A percentile compares a stretch with the other conserved stretches of the same genome.
Evolutionary conservation across 2,113 vertebrate species (phyloP).

Genomic region (Indicator indicator): DNA sequence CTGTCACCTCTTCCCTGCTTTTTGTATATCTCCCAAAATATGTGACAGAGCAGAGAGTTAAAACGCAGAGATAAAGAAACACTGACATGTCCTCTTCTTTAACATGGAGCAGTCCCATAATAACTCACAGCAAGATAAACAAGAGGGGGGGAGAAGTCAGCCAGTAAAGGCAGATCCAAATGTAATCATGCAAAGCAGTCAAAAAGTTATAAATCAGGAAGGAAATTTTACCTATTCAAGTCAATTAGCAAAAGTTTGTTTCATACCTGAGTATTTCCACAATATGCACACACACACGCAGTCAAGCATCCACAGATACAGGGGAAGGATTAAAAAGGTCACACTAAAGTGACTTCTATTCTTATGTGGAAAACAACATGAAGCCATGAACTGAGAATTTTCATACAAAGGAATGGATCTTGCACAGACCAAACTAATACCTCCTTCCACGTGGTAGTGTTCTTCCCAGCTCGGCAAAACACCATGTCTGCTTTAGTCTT

Average conservation of each 20-base stretch:
- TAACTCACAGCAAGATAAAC: conserved; percentile 36
- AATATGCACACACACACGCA: background rate
- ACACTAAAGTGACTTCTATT: background rate
- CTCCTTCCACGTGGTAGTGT: conserved; percentile 17
- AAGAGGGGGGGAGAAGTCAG: background rate
- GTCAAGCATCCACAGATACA: background rate
- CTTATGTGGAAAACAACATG: conserved; percentile 20
- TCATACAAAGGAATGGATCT: background rate
- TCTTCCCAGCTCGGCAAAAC: conserved; percentile 11
- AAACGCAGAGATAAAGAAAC: background rate
- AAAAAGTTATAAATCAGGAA: background rate
- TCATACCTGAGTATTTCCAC: background rate
- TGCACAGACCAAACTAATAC: background rate
- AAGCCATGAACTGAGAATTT: background rate
- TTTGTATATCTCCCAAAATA: background rate
- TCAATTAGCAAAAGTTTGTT: background rate
- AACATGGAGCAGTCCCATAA: background rate
- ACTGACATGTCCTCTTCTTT: conserved; percentile 27
- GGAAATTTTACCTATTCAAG: background rate
- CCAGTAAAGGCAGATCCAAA: background rate
- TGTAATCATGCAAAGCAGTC: background rate
- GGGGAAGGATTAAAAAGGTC: background rate
- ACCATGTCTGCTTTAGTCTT: conserved; percentile 32
- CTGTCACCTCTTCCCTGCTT: background rate
- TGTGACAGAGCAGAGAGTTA: background rate